phyloP scores from a whole-genome alignment of 2,888 invertebrate genomes.

The Cenopis cana region DNA sequence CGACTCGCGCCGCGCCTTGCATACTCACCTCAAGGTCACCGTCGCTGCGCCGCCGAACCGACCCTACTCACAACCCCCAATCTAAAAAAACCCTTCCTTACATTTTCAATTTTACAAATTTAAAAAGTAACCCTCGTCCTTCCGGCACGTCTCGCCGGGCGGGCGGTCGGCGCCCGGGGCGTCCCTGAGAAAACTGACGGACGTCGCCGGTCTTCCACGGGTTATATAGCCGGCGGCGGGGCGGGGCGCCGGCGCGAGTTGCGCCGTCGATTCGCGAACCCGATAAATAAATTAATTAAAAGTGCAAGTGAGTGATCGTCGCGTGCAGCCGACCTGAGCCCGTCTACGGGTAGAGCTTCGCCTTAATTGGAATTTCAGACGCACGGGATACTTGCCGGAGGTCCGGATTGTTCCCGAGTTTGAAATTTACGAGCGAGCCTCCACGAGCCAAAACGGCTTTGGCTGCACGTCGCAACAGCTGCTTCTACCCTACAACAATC shows the following conservation, averaged over 20 bases:
- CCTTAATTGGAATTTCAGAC: slow-evolving; percentile 79
- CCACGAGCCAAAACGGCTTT: slow-evolving; percentile 37
- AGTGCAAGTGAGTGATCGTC: slow-evolving; percentile 85
- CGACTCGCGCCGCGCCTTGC: slow-evolving; percentile 68
- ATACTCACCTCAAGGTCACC: slow-evolving; percentile 80
- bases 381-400: slow-evolving; percentile 61
- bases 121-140: slow-evolving; percentile 72
- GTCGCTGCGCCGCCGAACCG: slow-evolving; percentile 55
- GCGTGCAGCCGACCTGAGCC: slow-evolving; percentile 72
- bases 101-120: slow-evolving; percentile 67
- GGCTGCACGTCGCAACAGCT: slow-evolving; percentile 51
- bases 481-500: slow-evolving; percentile 3
- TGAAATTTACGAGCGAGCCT: slow-evolving; percentile 57
- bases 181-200: slow-evolving; percentile 81
- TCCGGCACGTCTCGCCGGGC: slow-evolving; percentile 67
- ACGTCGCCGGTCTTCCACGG: slow-evolving; percentile 68
- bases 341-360: slow-evolving; percentile 68
- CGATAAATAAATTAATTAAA: slow-evolving; percentile 86
- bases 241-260: slow-evolving; percentile 80
- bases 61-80: slow-evolving; percentile 66
- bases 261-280: slow-evolving; percentile 83
- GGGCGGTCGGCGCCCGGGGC: slow-evolving; percentile 70
- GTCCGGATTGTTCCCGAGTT: slow-evolving; percentile 65
- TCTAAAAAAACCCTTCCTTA: slow-evolving; percentile 57
- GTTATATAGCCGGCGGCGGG: slow-evolving; percentile 72